Base-by-base conservation (phyloP, 2,113 vertebrate genomes). In the Promerops cafer region DNA sequence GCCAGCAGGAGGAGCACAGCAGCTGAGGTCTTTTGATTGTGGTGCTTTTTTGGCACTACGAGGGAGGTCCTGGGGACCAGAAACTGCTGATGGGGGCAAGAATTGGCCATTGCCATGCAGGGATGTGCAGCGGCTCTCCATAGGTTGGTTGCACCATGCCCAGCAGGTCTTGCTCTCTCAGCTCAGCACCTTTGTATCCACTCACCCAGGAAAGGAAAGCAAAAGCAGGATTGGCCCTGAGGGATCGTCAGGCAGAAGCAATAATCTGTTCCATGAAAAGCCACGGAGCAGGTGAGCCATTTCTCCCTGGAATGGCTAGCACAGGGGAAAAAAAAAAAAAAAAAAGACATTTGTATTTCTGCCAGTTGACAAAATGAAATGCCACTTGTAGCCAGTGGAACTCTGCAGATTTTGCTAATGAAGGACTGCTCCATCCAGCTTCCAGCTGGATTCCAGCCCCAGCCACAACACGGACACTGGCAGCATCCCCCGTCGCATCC, bases 401-500 rank as follows among this genome's bases (percentile, higher is more conserved):
- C 68, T 94, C 93, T 94, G 94, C 96, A 96, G 93, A 90, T 93
- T 96, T 96, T 95, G 85, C 94, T 96, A 93, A 94, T 93, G 79
- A 88, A 93, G 83, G 56, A 94, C 72, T 88, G 90, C 37, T 92
- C 85, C 83, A 0, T 90, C 22, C 89, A 63, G 63, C 78, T 93
- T 94, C 94, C 96, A 96, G 90, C 92, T 96, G 93, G 96, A 96
- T 92, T 75, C 50, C 68, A 80, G 94, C 93, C 93, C 76, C 80
- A 83, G 88, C 83, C 80, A 83, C 42, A 10, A 40, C 31, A 6
- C 0, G 5, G 47, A n/a, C 85, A 10, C 87, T 82, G 86, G 83
- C 94, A 94, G 89, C 37, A 10, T 35, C 76, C 80, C 61, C 65
- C 6, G 9, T 86, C 37, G 31, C 88, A 93, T 79, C 92, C 69